These are phyloP conservation scores for Shargacucullia verbasci DNA, from an alignment of 2,888 invertebrate species.

Conservation along the genomic window DNA sequence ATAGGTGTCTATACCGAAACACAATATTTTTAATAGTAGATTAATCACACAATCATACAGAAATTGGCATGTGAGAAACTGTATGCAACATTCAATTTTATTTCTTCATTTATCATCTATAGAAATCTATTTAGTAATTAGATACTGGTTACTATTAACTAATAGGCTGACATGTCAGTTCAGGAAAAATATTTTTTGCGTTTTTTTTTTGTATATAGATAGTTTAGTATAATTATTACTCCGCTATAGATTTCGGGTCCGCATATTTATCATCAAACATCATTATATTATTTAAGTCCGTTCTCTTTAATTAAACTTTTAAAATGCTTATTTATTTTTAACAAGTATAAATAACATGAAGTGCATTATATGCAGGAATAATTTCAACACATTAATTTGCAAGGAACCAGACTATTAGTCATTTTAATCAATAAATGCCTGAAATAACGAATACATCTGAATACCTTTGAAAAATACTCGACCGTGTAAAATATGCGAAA, in stretches of 20 bases:
- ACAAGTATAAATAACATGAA: constrained; percentile 9
- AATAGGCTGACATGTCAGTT: constrained; percentile 2
- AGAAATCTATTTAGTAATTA: constrained; percentile 1
- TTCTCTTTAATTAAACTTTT: no score
- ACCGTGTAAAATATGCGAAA: neutral
- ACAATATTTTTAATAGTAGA: no score
- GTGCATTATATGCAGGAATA: constrained; percentile 36
- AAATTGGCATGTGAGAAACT: neutral
- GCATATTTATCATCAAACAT: constrained; percentile 3
- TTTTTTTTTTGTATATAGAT: neutral
- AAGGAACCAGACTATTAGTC: constrained; percentile 24
- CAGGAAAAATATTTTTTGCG: neutral
- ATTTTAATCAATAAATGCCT: constrained; percentile 7
- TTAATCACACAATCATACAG: no score
- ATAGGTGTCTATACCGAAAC: no score
- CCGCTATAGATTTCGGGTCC: constrained; percentile 5
- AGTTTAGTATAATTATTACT: constrained; percentile 5
- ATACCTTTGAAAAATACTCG: constrained; percentile 1
- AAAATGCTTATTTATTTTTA: constrained; percentile 14
- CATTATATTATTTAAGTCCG: no score
- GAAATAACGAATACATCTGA: constrained; percentile 15
- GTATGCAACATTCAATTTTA: constrained; percentile 1
- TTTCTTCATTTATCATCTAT: neutral
- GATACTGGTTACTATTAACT: constrained; percentile 10
- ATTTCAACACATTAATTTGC: constrained; percentile 6